A percentile compares a stretch with the other conserved stretches of the same genome.
These are phyloP conservation scores for Sitta europaea DNA, from an alignment of 2,113 vertebrate species.

Conservation along the genomic window DNA sequence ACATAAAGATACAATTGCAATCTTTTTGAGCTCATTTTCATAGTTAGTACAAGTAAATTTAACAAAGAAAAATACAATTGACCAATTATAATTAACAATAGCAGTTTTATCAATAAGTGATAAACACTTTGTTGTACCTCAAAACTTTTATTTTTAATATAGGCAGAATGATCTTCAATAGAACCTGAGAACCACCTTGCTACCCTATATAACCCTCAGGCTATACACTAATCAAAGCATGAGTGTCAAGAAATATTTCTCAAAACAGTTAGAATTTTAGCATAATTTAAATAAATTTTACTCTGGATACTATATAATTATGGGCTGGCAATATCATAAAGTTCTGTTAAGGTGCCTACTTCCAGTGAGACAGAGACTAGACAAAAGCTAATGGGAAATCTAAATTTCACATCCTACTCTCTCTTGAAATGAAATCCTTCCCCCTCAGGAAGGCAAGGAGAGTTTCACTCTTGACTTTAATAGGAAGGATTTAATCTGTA, in stretches of 20 bases:
- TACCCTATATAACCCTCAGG: not conserved
- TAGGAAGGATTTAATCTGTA: not conserved
- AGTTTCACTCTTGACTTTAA: not conserved
- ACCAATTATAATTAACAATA: not conserved
- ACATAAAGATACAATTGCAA: not conserved
- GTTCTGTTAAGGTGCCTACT: not conserved
- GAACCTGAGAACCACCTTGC: not conserved
- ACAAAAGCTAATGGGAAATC: not conserved
- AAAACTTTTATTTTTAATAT: not conserved
- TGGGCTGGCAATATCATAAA: not conserved
- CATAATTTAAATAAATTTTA: not conserved
- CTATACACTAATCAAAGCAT: not conserved
- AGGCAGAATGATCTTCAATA: not conserved
- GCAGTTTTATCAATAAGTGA: not conserved
- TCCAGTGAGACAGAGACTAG: not conserved
- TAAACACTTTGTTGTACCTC: not conserved
- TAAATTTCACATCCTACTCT: not conserved
- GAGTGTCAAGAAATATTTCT: not conserved
- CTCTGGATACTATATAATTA: not conserved
- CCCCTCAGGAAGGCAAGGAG: not conserved
- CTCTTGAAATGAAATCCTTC: not conserved
- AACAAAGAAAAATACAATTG: not conserved
- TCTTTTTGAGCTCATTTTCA: not conserved
- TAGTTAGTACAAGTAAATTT: not conserved
- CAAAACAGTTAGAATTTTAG: not conserved